Evolutionary conservation across 2,888 invertebrate species (phyloP), one percentile per base, ranked within the genome.

Genomic region (Vannuccia rotundouncinata): DNA sequence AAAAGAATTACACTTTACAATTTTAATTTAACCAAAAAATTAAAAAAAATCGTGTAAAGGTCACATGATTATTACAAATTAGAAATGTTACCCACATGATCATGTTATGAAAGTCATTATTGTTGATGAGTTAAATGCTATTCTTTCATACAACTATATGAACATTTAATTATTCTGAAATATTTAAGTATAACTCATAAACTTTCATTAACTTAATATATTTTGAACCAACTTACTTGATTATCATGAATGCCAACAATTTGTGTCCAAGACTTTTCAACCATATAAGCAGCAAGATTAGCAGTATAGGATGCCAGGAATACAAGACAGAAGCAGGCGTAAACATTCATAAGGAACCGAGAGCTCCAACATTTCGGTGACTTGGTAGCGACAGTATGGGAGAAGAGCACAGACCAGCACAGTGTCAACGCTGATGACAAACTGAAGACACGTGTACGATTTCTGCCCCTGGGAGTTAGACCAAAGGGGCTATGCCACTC

Each of bases 401-500:
- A 82, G 59, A 82, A 82, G 28, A 82, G 29, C 27, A 82, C 77
- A 2, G 82, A 82, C 82, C 82, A 82, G 77, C 79, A 80, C 27
- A 82, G 59, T 13, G 79, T 82, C 30, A 82, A 79, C n/a, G 82
- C 82, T 22, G 81, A 82, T 25, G 82, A 75, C 29, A 82, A 79
- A 77, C 82, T 82, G 77, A 82, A 82, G 0, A 82, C 81, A 30
- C 60, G 75, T 17, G 13, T 25, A n/a, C 82, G 79, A 31, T 80
- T 60, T 22, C 82, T 59, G 10, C 82, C 82, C 22, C 77, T 79
- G 0, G 82, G 82, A 17, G 82, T 82, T 27, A 81, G 76, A 66
- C 82, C 82, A 29, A 80, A 82, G 13, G 82, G 82, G 74, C 81
- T 82, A 76, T 82, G 82, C 82, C 82, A 82, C 77, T 82, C 82